A percentile compares a stretch with the other conserved stretches of the same genome.
Conservation (phyloP, 2,888 invertebrate genomes). For the Andricus curvator region DNA sequence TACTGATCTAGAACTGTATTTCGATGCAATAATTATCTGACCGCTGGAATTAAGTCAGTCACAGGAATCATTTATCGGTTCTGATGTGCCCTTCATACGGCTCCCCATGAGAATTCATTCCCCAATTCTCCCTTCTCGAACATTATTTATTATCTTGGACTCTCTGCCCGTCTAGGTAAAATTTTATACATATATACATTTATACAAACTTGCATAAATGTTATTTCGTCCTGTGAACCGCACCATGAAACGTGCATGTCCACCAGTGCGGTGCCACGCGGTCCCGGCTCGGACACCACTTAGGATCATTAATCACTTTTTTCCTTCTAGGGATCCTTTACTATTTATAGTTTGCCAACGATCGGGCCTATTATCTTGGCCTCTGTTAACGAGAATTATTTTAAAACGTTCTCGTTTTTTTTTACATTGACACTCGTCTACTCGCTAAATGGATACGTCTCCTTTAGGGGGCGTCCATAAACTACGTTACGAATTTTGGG, state of each 20-base stretch:
- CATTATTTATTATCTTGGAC: constrained; percentile 63
- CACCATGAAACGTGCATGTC: constrained; percentile 14
- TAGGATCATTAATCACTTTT: constrained; percentile 57
- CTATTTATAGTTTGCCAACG: constrained; percentile 66
- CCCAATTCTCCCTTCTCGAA: constrained; percentile 53
- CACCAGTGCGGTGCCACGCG: constrained; percentile 14
- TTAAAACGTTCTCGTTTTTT: constrained; percentile 41
- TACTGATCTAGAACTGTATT: background rate
- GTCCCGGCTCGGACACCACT: constrained; percentile 50
- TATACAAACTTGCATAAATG: background rate
- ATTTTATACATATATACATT: constrained; percentile 10
- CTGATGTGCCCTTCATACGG: constrained; percentile 43
- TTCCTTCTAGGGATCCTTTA: constrained; percentile 61
- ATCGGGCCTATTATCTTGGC: constrained; percentile 67
- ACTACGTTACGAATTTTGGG: no score
- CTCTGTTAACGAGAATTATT: constrained; percentile 66
- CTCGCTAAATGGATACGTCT: constrained; percentile 7
- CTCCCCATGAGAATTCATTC: constrained; percentile 45
- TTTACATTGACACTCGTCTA: constrained; percentile 23
- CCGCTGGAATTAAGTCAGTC: constrained; percentile 62
- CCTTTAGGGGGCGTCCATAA: background rate
- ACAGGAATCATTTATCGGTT: constrained; percentile 61
- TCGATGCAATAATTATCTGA: constrained; percentile 59
- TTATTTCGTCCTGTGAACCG: constrained; percentile 16
- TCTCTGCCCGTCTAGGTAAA: constrained; percentile 48